A percentile compares a stretch with the other conserved stretches of the same genome.
These are phyloP conservation scores for Torymus tubicola DNA, from an alignment of 2,888 invertebrate species.

Conservation along the genomic window DNA sequence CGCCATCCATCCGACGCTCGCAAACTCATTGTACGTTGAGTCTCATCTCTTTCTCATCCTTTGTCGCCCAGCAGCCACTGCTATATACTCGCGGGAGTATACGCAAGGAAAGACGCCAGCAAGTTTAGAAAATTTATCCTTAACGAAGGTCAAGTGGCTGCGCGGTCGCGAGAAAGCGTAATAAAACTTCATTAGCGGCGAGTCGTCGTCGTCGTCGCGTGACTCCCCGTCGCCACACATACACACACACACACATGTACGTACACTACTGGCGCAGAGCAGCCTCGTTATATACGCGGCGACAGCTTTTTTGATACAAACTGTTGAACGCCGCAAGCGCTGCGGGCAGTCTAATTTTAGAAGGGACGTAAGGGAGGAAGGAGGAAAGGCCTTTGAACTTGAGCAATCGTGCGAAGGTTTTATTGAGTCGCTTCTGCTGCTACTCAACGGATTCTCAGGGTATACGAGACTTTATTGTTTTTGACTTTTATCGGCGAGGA, in stretches of 20 bases:
- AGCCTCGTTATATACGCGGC: neutral
- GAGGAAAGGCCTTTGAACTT: constrained; percentile 26
- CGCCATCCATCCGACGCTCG: no score
- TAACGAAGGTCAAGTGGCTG: constrained; percentile 55
- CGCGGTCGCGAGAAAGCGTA: constrained; percentile 33
- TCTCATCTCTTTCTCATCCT: constrained; percentile 6
- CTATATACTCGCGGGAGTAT: neutral
- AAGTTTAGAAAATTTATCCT: constrained; percentile 49
- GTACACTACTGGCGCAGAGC: no score
- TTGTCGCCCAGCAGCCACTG: neutral
- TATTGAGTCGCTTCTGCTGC: neutral
- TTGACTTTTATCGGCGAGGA: no score
- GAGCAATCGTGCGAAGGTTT: neutral
- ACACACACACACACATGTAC: no score
- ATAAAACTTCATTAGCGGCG: constrained; percentile 51
- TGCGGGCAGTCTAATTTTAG: constrained; percentile 19
- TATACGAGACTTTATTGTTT: no score
- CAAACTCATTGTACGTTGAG: neutral
- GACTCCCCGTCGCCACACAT: neutral
- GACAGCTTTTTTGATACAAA: constrained; percentile 4
- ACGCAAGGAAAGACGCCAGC: neutral
- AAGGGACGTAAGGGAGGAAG: neutral
- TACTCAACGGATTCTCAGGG: no score
- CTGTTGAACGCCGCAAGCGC: neutral
- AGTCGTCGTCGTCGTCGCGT: constrained; percentile 5